Percentiles rank a stretch among this genome's conserved stretches.
phyloP scores from a whole-genome alignment of 2,797 vertebrate species.

The Oryzias dopingdopingensis region DNA sequence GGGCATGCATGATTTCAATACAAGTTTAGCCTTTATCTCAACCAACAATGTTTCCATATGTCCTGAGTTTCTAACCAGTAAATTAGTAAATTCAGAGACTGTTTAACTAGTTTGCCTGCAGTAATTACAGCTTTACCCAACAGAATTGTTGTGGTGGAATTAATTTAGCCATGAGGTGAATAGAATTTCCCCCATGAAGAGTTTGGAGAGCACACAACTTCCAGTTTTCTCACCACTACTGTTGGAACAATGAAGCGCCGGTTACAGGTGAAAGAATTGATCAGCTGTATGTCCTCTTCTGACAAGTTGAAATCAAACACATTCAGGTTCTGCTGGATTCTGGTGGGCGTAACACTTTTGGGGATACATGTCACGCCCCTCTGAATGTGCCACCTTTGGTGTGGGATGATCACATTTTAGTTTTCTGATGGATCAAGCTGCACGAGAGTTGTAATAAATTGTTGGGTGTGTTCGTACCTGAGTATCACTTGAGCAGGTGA shows the following conservation, averaged over 20 bases:
- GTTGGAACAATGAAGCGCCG: constrained; percentile 69
- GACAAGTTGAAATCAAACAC: constrained; percentile 76
- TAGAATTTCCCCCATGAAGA: too few relatives aligned
- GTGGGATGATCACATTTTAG: neutral
- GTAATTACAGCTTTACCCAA: too few relatives aligned
- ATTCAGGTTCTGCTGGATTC: constrained; percentile 77
- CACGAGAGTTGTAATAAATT: neutral
- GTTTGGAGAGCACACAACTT: too few relatives aligned
- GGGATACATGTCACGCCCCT: constrained; percentile 74
- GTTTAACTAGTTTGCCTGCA: too few relatives aligned
- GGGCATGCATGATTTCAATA: too few relatives aligned
- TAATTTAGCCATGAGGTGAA: too few relatives aligned
- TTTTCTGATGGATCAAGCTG: neutral
- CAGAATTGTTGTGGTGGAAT: too few relatives aligned
- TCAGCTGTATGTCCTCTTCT: constrained; percentile 65
- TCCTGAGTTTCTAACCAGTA: too few relatives aligned
- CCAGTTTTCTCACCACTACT: constrained; percentile 55
- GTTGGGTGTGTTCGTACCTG: constrained; percentile 46
- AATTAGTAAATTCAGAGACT: too few relatives aligned
- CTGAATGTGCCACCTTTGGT: constrained; percentile 76
- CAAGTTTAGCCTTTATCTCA: too few relatives aligned
- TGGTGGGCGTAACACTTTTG: constrained; percentile 75
- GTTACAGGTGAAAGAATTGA: constrained; percentile 64
- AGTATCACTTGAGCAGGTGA: constrained; percentile 75
- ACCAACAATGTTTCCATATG: too few relatives aligned